Conservation (phyloP, 2,888 invertebrate genomes). For the Rhabditoides inermis region DNA sequence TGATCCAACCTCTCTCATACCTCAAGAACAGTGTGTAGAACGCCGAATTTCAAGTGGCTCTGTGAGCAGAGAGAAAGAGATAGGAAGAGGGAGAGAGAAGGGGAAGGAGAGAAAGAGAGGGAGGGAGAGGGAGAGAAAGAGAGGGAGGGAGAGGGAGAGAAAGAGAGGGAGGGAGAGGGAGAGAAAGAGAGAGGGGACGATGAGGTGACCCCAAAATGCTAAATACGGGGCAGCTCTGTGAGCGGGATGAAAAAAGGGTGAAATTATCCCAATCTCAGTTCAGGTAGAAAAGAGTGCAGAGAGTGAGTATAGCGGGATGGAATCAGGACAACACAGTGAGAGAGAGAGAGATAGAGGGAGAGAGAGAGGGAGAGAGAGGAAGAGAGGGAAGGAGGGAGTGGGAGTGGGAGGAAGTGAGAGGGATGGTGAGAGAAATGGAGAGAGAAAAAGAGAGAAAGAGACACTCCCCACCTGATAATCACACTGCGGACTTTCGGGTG, state of each 20-base stretch:
- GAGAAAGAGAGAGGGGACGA: conserved; percentile 4
- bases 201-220: conserved; percentile 5
- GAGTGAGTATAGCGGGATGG: conserved; percentile 1
- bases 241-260: too few relatives aligned
- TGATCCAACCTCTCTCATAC: too few relatives aligned
- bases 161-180: conserved; percentile 3
- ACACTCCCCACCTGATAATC: too few relatives aligned
- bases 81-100: conserved; percentile 7
- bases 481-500: too few relatives aligned
- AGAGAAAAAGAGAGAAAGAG: too few relatives aligned
- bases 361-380: conserved; percentile 4
- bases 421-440: too few relatives aligned
- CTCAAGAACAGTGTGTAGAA: too few relatives aligned
- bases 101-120: conserved; percentile 8
- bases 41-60: too few relatives aligned
- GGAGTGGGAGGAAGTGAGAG: conserved; percentile 4
- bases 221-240: too few relatives aligned
- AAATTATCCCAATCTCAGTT: too few relatives aligned
- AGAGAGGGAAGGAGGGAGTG: conserved; percentile 5
- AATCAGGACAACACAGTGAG: conserved; percentile 1
- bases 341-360: conserved; percentile 7
- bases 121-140: conserved; percentile 3
- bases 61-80: neutral
- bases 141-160: conserved; percentile 6
- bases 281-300: conserved; percentile 1